Percentiles rank a stretch among this genome's conserved stretches.
These are phyloP conservation scores for Drosophila testacea DNA, from an alignment of 2,888 invertebrate genomes.

Conservation along the genomic window DNA sequence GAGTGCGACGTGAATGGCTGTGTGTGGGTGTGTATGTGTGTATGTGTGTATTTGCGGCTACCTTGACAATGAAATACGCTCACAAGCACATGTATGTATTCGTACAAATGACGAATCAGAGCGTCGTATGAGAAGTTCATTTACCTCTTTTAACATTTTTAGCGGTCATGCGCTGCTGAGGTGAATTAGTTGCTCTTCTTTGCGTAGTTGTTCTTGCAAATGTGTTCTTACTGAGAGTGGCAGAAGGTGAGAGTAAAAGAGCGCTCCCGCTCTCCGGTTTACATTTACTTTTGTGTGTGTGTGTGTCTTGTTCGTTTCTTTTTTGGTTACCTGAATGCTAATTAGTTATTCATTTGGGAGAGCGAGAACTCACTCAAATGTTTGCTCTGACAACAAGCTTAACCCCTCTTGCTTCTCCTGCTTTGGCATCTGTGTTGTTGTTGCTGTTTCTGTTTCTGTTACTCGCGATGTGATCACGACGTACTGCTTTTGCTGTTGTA, in stretches of 20 bases:
- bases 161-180: constrained; percentile 51
- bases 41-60: constrained; percentile 36
- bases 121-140: constrained; percentile 51
- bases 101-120: constrained; percentile 17
- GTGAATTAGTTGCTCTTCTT: constrained; percentile 60
- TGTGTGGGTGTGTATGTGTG: constrained; percentile 21
- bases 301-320: constrained; percentile 32
- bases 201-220: constrained; percentile 26
- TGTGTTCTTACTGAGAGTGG: constrained; percentile 24
- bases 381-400: constrained; percentile 53
- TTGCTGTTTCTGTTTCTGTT: constrained; percentile 30
- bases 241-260: constrained; percentile 4
- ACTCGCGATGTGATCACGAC: constrained; percentile 48
- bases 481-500: constrained; percentile 15
- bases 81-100: neutral
- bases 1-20: constrained; percentile 25
- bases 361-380: constrained; percentile 56
- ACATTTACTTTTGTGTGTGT: constrained; percentile 24
- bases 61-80: constrained; percentile 73
- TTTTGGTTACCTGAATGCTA: constrained; percentile 58
- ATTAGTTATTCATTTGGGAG: constrained; percentile 49
- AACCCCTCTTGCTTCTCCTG: constrained; percentile 1
- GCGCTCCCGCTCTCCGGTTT: constrained; percentile 2
- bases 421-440: constrained; percentile 6
- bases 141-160: constrained; percentile 54